Evolutionary conservation across 2,113 vertebrate species (phyloP), one percentile per base, ranked within the genome.

Genomic region (Geococcyx californianus): DNA sequence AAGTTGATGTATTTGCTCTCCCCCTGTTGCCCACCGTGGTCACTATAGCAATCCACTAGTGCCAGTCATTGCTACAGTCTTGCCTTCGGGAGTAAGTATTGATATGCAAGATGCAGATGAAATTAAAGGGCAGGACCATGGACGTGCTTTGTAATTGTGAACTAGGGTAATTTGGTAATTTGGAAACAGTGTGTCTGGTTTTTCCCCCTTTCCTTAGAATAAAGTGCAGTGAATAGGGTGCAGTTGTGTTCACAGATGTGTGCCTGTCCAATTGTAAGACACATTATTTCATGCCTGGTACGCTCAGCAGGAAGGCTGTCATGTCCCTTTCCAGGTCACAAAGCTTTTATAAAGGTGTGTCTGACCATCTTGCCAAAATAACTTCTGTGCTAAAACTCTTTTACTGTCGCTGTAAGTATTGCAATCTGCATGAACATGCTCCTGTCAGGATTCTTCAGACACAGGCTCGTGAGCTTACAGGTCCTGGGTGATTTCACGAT

Each of bases 11-110:
- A 74, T 94, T 62, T 51, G 7, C 38, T 60, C 36, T 68, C 24
- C 26, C 33, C 10, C 16, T 26, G 4, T 33, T 90, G 8, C 24
- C 31, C 6, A 5, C 25, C 8, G 21, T 42, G 13, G 25, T 55
- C 29, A 15, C 38, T 16, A 33, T 19, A 64, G 16, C 15, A 59
- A 13, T 54, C 63, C 9, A 38, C 8, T 13, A 31, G 21, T n/a
- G 17, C 23, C 13, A 54, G 0, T 54, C 7, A 9, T 24, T 84
- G 24, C 19, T 36, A 5, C 2, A 4, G 38, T 72, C 21, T 29
- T 58, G 4, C 34, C 33, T 70, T 42, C 28, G 28, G 47, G 24
- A 58, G 29, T 26, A 34, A 28, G 13, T 52, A 15, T 34, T 62
- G 49, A 44, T 60, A 62, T 7, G 9, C 6, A 28, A 69, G 45